Conservation (phyloP, 2,888 invertebrate genomes). For the Vesta saturnalis region DNA sequence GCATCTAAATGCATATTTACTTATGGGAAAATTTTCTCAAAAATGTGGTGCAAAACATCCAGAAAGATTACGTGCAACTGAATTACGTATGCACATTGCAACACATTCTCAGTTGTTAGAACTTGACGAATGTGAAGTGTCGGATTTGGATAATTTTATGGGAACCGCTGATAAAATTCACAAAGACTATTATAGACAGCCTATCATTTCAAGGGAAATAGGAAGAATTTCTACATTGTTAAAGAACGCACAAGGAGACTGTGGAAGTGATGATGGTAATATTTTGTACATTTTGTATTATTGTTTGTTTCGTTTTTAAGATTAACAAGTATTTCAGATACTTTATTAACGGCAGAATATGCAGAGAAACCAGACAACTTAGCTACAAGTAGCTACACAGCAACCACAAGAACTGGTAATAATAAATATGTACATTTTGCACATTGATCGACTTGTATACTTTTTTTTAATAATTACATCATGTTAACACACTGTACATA, state of each 20-base stretch:
- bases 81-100: conserved; percentile 47
- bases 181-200: not conserved
- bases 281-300: no score
- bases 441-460: no score
- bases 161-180: conserved; percentile 39
- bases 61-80: conserved; percentile 41
- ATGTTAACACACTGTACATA: no score
- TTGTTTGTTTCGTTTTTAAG: no score
- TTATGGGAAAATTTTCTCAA: not conserved
- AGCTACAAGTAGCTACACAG: not conserved
- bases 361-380: not conserved
- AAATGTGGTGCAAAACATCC: conserved; percentile 45
- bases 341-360: not conserved
- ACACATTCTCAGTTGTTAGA: conserved; percentile 45
- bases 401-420: not conserved
- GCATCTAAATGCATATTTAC: not conserved
- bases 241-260: not conserved
- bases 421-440: not conserved
- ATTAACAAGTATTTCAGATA: not conserved
- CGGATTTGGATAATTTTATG: conserved; percentile 45
- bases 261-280: not conserved
- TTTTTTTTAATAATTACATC: no score
- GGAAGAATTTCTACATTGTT: not conserved
- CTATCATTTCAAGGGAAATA: not conserved
- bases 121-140: conserved; percentile 42